phyloP scores from a whole-genome alignment of 2,888 invertebrate species.

The Erpobdella octoculata region DNA sequence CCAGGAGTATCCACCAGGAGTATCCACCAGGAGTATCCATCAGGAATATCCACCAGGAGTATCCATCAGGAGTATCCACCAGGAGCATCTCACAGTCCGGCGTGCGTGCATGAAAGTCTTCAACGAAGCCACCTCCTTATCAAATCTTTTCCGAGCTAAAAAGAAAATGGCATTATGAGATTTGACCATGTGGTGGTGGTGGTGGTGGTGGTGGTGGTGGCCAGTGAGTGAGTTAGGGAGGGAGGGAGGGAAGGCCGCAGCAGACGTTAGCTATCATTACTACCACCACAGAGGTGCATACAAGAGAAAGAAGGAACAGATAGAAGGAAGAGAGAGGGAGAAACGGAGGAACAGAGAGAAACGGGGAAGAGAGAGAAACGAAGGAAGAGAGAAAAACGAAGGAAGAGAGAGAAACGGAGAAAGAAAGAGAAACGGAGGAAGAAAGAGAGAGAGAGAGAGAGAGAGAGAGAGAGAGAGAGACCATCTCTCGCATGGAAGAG shows the following conservation, averaged over 20 bases:
- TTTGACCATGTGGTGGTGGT: slow-evolving; percentile 1
- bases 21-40: too few species aligned
- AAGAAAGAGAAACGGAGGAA: background rate
- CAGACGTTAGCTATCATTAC: background rate
- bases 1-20: too few species aligned
- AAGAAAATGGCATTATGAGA: slow-evolving; percentile 2
- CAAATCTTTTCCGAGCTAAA: background rate
- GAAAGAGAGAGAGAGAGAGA: background rate
- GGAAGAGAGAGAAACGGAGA: background rate
- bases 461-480: background rate
- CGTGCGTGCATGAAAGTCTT: background rate
- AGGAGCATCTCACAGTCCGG: background rate
- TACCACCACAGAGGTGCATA: background rate
- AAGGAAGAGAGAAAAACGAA: background rate
- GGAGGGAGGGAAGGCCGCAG: too few species aligned
- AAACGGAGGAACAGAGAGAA: background rate
- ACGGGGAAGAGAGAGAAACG: background rate
- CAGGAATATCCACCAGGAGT: too few species aligned
- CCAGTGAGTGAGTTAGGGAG: too few species aligned
- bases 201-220: too few species aligned
- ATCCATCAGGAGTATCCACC: background rate
- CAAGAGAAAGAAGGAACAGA: background rate
- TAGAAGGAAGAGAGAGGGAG: background rate
- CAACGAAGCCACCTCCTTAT: background rate
- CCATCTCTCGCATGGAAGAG: background rate